Conservation (phyloP, 2,888 invertebrate species). For the Dichetophora obliterata region DNA sequence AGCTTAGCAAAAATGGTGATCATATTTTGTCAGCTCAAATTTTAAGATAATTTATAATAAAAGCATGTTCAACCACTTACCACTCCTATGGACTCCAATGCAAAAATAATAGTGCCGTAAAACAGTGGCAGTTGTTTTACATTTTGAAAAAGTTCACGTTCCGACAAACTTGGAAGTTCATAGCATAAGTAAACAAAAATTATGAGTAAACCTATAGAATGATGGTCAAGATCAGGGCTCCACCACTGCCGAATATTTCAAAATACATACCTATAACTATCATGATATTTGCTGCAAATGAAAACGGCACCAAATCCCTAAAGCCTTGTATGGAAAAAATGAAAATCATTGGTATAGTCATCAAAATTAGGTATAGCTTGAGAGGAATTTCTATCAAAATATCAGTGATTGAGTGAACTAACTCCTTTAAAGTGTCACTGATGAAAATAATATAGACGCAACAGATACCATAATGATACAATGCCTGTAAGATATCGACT, state of each 20-base stretch:
- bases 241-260: not conserved
- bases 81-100: constrained; percentile 85
- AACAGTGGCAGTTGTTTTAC: constrained; percentile 79
- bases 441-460: constrained; percentile 97
- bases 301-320: constrained; percentile 88
- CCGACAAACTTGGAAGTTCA: constrained; percentile 72
- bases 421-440: constrained; percentile 82
- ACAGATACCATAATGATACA: constrained; percentile 95
- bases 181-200: constrained; percentile 84
- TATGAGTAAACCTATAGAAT: constrained; percentile 74
- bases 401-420: constrained; percentile 73
- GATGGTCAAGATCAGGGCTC: no score
- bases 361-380: constrained; percentile 70
- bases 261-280: constrained; percentile 74
- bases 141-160: constrained; percentile 68
- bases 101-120: constrained; percentile 93
- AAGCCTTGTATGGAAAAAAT: constrained; percentile 82
- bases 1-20: constrained; percentile 70
- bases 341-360: constrained; percentile 77
- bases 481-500: constrained; percentile 82
- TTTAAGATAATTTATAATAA: not conserved
- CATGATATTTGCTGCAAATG: constrained; percentile 89
- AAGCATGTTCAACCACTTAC: constrained; percentile 71
- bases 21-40: constrained; percentile 73
- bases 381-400: constrained; percentile 65